Percentiles rank a stretch among this genome's conserved stretches.
Evolutionary conservation across 1,140 invertebrate species (phyloP).

Genomic region (Myzus persicae): DNA sequence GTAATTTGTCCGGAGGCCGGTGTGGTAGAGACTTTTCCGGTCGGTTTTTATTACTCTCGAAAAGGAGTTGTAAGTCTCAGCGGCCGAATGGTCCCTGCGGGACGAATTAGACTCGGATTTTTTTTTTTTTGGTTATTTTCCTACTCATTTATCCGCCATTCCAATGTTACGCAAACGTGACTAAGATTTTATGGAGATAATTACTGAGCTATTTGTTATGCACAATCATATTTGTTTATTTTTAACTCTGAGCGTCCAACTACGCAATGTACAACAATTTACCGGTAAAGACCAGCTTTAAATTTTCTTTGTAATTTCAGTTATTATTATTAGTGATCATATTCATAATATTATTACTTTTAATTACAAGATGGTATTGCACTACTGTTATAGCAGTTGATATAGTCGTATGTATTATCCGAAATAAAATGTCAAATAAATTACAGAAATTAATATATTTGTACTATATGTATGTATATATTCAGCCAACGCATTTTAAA

Average conservation of each 20-base stretch:
- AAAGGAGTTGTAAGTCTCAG: not conserved
- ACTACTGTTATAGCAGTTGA: not conserved
- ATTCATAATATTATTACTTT: not conserved
- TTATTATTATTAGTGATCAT: too few species aligned
- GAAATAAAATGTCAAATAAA: not conserved
- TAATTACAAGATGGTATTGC: too few species aligned
- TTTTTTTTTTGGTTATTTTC: conserved; percentile 27
- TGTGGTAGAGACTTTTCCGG: not conserved
- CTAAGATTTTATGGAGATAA: conserved; percentile 46
- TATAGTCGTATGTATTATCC: not conserved
- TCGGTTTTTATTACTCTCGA: conserved; percentile 33
- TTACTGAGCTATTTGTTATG: not conserved
- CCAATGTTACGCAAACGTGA: conserved; percentile 26
- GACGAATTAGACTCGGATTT: conserved; percentile 53
- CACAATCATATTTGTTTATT: conserved; percentile 9
- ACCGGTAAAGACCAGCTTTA: not conserved
- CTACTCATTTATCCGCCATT: not conserved
- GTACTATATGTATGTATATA: not conserved
- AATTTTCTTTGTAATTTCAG: not conserved
- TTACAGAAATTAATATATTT: not conserved
- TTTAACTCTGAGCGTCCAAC: not conserved
- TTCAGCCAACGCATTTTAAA: not conserved
- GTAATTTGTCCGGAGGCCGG: conserved; percentile 20
- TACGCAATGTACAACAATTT: too few species aligned
- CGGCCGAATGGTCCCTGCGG: conserved; percentile 33